phyloP scores from a whole-genome alignment of 2,888 invertebrate genomes.

The Noctua comes region DNA sequence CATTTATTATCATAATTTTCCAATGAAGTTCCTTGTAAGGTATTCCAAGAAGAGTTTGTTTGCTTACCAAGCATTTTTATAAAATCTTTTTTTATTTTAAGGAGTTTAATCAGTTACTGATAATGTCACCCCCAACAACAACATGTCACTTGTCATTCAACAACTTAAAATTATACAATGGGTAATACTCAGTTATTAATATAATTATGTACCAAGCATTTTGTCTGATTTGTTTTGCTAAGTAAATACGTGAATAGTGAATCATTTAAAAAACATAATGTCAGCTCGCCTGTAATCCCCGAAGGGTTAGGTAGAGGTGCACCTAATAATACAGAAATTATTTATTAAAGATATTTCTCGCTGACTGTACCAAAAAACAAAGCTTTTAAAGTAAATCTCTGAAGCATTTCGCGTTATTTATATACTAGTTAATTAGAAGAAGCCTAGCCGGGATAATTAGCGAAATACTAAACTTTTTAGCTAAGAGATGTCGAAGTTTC shows the following conservation, averaged over 20 bases:
- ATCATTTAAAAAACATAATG: background rate
- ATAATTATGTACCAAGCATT: too few species aligned
- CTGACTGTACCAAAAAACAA: background rate
- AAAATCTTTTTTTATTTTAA: too few species aligned
- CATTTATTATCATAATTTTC: background rate
- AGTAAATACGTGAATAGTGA: background rate
- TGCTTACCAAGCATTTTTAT: background rate
- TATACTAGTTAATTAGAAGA: conserved; percentile 16
- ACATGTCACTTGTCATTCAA: too few species aligned
- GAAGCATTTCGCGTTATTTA: conserved; percentile 1
- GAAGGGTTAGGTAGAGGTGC: background rate
- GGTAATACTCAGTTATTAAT: too few species aligned
- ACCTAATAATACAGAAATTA: background rate
- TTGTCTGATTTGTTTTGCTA: background rate
- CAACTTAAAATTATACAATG: too few species aligned
- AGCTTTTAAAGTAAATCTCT: background rate
- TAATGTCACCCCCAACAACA: too few species aligned
- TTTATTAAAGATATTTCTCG: background rate
- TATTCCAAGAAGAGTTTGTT: background rate
- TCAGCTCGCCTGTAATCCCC: background rate
- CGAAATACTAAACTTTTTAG: conserved; percentile 18
- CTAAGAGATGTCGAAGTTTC: conserved; percentile 11
- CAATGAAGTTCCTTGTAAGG: background rate
- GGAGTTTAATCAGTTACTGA: too few species aligned
- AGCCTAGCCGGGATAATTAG: conserved; percentile 24